Conservation (phyloP, 2,113 vertebrate species). For the Gnathonemus longibarbis region DNA sequence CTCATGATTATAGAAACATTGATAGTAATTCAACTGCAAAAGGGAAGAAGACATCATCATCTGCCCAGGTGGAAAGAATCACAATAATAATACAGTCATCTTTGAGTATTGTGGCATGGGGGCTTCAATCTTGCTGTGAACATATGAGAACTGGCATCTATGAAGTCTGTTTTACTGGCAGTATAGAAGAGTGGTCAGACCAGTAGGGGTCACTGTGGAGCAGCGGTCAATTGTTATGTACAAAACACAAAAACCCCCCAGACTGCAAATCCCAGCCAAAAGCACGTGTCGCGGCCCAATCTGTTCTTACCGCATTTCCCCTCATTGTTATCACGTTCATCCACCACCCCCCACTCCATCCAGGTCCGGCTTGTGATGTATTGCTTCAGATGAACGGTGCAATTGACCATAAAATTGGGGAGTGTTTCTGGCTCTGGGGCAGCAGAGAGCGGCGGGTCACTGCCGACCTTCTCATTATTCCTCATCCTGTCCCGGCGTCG, state of each 20-base stretch:
- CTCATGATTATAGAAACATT: neutral
- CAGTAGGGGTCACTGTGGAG: neutral
- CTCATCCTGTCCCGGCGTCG: conserved; percentile 49
- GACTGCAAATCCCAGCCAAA: neutral
- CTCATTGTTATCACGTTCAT: neutral
- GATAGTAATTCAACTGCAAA: neutral
- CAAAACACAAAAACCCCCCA: neutral
- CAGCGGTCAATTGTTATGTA: neutral
- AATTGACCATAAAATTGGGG: conserved; percentile 98
- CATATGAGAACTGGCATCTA: neutral
- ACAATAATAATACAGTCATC: neutral
- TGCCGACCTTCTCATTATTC: conserved; percentile 67
- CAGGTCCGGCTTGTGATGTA: conserved; percentile 68
- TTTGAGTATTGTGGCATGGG: neutral
- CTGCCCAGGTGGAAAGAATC: neutral
- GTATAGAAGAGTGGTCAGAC: neutral
- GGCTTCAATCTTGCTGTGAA: neutral
- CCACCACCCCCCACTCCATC: conserved; percentile 56
- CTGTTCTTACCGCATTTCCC: neutral
- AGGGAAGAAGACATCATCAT: neutral
- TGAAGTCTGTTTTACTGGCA: neutral
- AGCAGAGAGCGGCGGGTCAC: conserved; percentile 66
- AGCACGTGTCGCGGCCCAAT: neutral
- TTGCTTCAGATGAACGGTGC: conserved; percentile 83
- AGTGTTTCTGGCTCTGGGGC: conserved; percentile 65